A percentile compares a stretch with the other conserved stretches of the same genome.
Conservation (phyloP, 2,888 invertebrate species). For the Pyrocoelia pectoralis region DNA sequence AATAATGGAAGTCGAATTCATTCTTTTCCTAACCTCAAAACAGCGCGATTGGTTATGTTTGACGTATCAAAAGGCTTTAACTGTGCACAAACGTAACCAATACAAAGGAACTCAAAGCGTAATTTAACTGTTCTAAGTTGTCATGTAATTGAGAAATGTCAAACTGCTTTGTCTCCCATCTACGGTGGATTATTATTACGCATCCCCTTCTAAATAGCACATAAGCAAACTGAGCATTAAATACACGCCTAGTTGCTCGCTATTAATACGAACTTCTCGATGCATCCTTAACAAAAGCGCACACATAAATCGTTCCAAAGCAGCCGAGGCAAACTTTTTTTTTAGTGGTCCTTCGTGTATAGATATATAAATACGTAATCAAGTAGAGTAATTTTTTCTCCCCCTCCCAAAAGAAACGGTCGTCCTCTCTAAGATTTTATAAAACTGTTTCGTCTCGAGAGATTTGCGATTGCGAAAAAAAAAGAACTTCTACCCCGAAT, state of each 20-base stretch:
- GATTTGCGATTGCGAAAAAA: neutral
- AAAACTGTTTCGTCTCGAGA: neutral
- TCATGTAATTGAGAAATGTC: conserved; percentile 30
- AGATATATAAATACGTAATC: conserved; percentile 13
- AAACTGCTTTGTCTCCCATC: conserved; percentile 31
- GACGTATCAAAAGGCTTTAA: neutral
- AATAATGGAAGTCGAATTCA: neutral
- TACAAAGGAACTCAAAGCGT: conserved; percentile 24
- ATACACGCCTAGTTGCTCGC: conserved; percentile 19
- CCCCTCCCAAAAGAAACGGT: too few relatives aligned
- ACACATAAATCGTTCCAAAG: neutral
- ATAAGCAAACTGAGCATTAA: conserved; percentile 16
- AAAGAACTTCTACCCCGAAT: too few relatives aligned
- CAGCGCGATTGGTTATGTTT: neutral
- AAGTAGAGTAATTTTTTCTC: conserved; percentile 8
- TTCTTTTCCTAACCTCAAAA: neutral
- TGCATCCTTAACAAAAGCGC: neutral
- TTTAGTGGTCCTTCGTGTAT: neutral
- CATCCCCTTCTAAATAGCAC: conserved; percentile 20
- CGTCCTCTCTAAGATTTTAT: too few relatives aligned
- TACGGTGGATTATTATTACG: conserved; percentile 29
- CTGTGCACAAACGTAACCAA: conserved; percentile 19
- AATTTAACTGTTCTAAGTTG: conserved; percentile 27
- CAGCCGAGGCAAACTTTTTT: neutral
- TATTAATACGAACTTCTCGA: conserved; percentile 6